Conservation (phyloP, 2,888 invertebrate genomes). For the Himalopsyche anomala region DNA sequence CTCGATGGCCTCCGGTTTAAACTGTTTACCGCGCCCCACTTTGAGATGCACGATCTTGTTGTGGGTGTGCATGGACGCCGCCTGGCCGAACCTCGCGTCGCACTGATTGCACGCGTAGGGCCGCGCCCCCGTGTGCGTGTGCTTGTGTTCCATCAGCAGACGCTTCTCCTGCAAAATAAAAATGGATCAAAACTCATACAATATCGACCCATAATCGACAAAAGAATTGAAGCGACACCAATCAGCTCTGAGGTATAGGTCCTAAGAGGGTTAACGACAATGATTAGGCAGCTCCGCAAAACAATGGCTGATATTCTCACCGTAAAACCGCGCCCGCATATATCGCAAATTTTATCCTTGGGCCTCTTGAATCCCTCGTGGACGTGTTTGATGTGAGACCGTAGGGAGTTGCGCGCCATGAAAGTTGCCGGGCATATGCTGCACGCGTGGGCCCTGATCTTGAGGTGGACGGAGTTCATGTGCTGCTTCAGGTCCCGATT, state of each 20-base stretch:
- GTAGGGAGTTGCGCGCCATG: conserved; percentile 26
- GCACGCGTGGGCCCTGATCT: conserved; percentile 12
- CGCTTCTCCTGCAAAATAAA: background rate
- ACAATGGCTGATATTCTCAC: background rate
- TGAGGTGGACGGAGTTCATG: conserved; percentile 20
- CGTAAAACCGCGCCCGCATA: background rate
- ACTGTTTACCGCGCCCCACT: background rate
- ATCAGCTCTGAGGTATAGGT: too few relatives aligned
- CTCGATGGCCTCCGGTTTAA: background rate
- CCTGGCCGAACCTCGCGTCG: conserved; percentile 13
- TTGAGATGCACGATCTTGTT: conserved; percentile 23
- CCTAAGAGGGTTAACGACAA: too few relatives aligned
- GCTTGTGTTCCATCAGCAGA: background rate
- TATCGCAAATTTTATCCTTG: conserved; percentile 18
- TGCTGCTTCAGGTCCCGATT: conserved; percentile 18
- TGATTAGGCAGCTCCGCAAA: background rate
- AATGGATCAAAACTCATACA: background rate
- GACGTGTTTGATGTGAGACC: conserved; percentile 7
- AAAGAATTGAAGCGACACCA: too few relatives aligned
- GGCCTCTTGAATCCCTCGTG: conserved; percentile 35
- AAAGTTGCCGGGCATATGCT: conserved; percentile 22
- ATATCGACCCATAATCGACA: too few relatives aligned
- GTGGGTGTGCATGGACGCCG: conserved; percentile 18
- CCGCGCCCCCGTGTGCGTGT: conserved; percentile 1
- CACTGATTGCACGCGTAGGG: conserved; percentile 21